These are phyloP conservation scores for Thalassarche chlororhynchos DNA, from an alignment of 2,113 vertebrate genomes.

Conservation along the genomic window DNA sequence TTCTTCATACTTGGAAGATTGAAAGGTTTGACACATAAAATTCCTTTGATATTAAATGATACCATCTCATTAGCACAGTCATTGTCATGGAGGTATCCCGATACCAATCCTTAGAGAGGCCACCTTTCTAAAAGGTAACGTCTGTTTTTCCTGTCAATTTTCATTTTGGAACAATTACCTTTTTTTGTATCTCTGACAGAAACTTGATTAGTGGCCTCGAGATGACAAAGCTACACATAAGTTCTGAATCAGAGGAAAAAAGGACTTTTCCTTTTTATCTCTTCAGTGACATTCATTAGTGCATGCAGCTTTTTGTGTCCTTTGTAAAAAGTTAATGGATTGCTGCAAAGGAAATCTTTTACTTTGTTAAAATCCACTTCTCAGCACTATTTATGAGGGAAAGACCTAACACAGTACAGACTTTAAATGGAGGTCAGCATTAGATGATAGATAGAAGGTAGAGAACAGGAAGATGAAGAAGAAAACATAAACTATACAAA, in stretches of 20 bases:
- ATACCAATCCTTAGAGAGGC: neutral
- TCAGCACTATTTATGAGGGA: neutral
- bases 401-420: neutral
- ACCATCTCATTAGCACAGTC: neutral
- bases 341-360: neutral
- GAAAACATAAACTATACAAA: neutral
- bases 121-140: neutral
- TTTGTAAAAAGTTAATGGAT: conserved; percentile 26
- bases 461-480: neutral
- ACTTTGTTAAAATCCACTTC: conserved; percentile 5
- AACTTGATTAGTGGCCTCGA: neutral
- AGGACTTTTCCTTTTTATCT: neutral
- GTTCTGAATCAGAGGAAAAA: neutral
- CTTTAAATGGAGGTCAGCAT: neutral
- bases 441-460: neutral
- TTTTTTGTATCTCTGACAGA: neutral
- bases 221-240: neutral
- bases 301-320: neutral
- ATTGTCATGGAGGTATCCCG: neutral
- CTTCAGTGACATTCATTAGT: neutral
- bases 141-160: neutral
- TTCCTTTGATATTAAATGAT: neutral
- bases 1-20: neutral
- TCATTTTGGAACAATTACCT: neutral
- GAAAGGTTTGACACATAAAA: neutral